phyloP scores from a whole-genome alignment of 1,140 invertebrate genomes.

The Gonatopus flavifemur region DNA sequence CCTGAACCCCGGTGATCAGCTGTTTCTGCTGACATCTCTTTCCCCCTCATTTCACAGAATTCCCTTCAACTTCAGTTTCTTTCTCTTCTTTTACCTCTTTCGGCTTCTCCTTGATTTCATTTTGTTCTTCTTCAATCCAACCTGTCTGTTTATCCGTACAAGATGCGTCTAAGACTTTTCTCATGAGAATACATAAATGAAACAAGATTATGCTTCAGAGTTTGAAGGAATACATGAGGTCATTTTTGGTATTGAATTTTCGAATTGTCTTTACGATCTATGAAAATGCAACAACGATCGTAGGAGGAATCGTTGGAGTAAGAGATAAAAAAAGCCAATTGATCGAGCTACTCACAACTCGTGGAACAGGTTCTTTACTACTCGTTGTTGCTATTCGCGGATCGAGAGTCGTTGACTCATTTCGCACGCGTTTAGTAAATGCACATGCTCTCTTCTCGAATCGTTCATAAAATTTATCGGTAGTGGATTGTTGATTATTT shows the following conservation, averaged over 20 bases:
- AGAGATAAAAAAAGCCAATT: conserved; percentile 35
- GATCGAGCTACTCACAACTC: conserved; percentile 23
- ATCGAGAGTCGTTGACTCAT: conserved; percentile 50
- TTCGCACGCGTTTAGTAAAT: conserved; percentile 18
- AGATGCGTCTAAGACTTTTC: too few relatives aligned
- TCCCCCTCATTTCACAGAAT: conserved; percentile 20
- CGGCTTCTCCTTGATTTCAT: not conserved
- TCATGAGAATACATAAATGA: too few relatives aligned
- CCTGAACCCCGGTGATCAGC: conserved; percentile 57
- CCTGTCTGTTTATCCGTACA: too few relatives aligned
- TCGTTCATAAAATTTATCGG: conserved; percentile 23
- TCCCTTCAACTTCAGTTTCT: conserved; percentile 11
- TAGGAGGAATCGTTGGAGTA: conserved; percentile 34
- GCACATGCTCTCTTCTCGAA: not conserved
- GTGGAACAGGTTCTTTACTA: conserved; percentile 39
- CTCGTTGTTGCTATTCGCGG: too few relatives aligned
- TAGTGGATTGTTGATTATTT: conserved; percentile 29
- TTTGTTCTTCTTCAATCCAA: too few relatives aligned
- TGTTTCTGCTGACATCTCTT: conserved; percentile 47
- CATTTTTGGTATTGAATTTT: too few relatives aligned
- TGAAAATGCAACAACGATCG: conserved; percentile 26
- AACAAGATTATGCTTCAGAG: too few relatives aligned
- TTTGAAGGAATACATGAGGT: too few relatives aligned
- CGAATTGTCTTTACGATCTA: conserved; percentile 16
- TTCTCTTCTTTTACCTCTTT: conserved; percentile 25